A percentile compares a stretch with the other conserved stretches of the same genome.
These are phyloP conservation scores for Andrena cerasifolii DNA, from an alignment of 1,140 invertebrate species.

Conservation along the genomic window DNA sequence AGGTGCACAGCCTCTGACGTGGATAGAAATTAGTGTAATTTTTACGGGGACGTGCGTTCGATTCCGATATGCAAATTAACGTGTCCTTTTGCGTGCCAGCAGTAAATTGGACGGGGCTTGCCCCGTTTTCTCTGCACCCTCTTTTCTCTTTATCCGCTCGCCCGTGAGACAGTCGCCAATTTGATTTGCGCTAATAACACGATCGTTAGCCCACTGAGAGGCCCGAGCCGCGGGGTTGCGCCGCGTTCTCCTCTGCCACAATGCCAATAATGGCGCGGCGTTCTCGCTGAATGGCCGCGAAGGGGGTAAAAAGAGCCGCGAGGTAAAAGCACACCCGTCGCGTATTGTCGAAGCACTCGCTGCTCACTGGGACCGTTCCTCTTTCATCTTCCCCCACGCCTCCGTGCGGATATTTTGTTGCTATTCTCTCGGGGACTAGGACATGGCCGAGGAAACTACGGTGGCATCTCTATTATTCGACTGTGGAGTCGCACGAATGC, in stretches of 20 bases:
- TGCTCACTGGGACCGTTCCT: constrained; percentile 50
- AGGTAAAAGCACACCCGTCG: constrained; percentile 75
- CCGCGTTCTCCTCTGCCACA: constrained; percentile 59
- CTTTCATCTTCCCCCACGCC: not conserved
- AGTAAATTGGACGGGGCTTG: constrained; percentile 50
- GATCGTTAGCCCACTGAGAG: constrained; percentile 72
- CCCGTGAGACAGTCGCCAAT: constrained; percentile 68
- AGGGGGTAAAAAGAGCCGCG: constrained; percentile 63
- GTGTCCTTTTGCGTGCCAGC: constrained; percentile 25
- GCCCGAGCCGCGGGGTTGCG: constrained; percentile 43
- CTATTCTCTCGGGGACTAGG: not conserved
- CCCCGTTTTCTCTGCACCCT: constrained; percentile 11
- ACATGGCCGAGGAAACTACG: not conserved
- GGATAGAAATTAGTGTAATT: constrained; percentile 42
- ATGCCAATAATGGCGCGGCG: constrained; percentile 70
- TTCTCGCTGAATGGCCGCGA: constrained; percentile 71
- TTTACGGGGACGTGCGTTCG: constrained; percentile 30
- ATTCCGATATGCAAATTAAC: constrained; percentile 68
- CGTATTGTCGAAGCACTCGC: constrained; percentile 70
- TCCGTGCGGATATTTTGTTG: not conserved
- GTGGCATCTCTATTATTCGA: not conserved
- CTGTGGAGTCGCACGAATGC: not conserved
- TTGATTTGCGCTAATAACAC: constrained; percentile 75
- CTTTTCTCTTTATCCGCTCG: constrained; percentile 15
- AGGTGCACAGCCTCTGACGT: no score